Evolutionary conservation across 2,113 vertebrate genomes (phyloP).

Genomic region (Oncorhynchus nerka): DNA sequence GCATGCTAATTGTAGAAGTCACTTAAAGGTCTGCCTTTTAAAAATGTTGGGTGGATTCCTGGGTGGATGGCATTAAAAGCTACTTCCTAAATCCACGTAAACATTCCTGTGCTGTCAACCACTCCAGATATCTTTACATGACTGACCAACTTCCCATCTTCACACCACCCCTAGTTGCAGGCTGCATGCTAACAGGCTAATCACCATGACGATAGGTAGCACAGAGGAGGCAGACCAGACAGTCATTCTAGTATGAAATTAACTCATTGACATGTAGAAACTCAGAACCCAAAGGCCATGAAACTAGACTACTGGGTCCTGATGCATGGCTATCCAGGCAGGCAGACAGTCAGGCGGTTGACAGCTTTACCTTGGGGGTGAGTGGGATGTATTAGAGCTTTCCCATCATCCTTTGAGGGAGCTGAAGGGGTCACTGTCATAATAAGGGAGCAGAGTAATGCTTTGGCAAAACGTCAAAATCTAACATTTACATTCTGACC

Average conservation of each 20-base stretch:
- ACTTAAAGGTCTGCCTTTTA: no score
- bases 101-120: no score
- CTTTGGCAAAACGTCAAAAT: background rate
- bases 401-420: conserved; percentile 59
- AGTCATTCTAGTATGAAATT: background rate
- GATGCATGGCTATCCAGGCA: background rate
- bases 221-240: background rate
- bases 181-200: background rate
- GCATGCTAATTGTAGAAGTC: no score
- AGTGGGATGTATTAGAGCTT: conserved; percentile 34
- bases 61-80: no score
- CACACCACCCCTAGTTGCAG: background rate
- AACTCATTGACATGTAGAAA: background rate
- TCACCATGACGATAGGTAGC: background rate
- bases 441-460: conserved; percentile 55
- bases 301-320: background rate
- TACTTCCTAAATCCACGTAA: no score
- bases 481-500: background rate
- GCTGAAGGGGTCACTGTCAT: conserved; percentile 54
- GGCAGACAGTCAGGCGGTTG: background rate
- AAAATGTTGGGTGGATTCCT: no score
- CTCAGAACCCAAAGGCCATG: background rate
- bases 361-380: conserved; percentile 56
- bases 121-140: no score
- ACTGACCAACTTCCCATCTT: background rate